Base-by-base conservation (phyloP, 2,113 vertebrate species). In the Sinocyclocheilus anophthalmus region DNA sequence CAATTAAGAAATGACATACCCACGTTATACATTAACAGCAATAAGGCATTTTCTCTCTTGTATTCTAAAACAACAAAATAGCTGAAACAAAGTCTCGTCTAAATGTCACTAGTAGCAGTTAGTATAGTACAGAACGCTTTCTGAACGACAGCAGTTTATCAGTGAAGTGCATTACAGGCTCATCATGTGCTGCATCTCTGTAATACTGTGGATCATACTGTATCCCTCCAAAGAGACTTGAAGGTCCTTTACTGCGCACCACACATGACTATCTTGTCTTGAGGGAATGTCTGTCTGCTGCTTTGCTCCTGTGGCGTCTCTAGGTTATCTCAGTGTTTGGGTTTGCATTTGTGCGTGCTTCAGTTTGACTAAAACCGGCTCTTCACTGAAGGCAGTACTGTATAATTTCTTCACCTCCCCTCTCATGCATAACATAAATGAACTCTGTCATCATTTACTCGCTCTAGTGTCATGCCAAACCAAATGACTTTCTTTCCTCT, bases 291-390 rank as follows among this genome's bases (percentile, higher is more conserved):
- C 57, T 81, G 77, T 61, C 76, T 79, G 16, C 30, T 78, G 76
- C 50, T 59, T 12, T 61, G 22, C 18, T 80, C 57, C 37, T 63
- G 80, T 53, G 45, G 63, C 3, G 80, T 81, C 80, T 53, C 42
- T 6, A 4, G 33, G 22, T 80, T 80, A 85, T 85, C 84, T 80
- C 37, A 18, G 63, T 80, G 76, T 72, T 59, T 61, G 76, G 76
- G 65, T 79, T 79, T 1, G 16, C 42, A 50, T 50, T 7, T 67
- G 57, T 50, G 42, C 50, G 26, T 83, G 81, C 11, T 0, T 65
- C 39, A 33, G 81, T 70, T 24, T 22, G 33, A 26, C 37, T 45
- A 12, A 82, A 65, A 33, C 48, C 48, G 48, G 48, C 26, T 77
- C 76, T 77, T 55, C 48, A 77, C n/a, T 76, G n/a, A 53, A 78